Evolutionary conservation across 2,888 invertebrate species (phyloP).

Genomic region (Lasius platythorax): DNA sequence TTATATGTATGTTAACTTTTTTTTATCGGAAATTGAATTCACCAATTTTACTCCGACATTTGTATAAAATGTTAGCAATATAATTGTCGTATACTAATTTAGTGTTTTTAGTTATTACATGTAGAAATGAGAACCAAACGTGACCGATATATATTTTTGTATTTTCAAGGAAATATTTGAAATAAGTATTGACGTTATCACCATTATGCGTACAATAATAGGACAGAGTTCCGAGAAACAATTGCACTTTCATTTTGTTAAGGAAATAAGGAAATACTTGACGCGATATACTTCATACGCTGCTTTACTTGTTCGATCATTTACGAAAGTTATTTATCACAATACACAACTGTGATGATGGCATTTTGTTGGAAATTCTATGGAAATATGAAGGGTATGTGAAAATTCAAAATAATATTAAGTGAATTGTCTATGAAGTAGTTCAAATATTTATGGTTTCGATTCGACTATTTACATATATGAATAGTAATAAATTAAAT

Average conservation of each 20-base stretch:
- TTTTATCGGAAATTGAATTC: neutral
- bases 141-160: neutral
- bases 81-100: neutral
- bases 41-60: neutral
- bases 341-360: neutral
- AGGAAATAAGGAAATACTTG: conserved; percentile 11
- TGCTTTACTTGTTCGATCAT: conserved; percentile 3
- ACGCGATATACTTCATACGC: neutral
- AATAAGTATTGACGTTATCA: neutral
- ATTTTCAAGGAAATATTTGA: neutral
- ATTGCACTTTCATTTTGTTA: conserved; percentile 29
- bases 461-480: neutral
- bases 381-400: conserved; percentile 4
- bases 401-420: neutral
- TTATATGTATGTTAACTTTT: neutral
- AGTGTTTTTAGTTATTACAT: neutral
- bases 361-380: conserved; percentile 6
- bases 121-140: neutral
- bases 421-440: neutral
- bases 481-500: neutral
- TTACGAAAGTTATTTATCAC: conserved; percentile 18
- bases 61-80: neutral
- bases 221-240: neutral
- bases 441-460: neutral
- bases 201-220: neutral